Conservation (phyloP, 2,888 invertebrate species). For the Abrostola tripartita region DNA sequence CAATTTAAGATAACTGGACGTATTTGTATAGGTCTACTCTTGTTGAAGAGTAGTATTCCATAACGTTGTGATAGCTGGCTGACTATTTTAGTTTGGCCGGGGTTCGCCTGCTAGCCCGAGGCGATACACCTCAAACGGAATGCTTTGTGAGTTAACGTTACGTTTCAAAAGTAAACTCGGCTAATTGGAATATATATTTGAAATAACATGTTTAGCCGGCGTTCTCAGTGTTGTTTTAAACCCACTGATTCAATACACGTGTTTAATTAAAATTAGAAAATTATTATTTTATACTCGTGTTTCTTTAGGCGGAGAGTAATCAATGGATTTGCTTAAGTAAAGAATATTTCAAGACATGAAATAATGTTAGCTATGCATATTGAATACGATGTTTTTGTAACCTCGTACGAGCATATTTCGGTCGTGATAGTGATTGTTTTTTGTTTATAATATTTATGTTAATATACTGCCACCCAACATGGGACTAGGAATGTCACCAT, state of each 20-base stretch:
- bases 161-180: constrained; percentile 79
- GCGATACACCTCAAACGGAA: constrained; percentile 74
- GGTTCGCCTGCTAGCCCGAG: constrained; percentile 62
- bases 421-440: no score
- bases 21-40: constrained; percentile 63
- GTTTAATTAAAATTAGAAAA: constrained; percentile 1
- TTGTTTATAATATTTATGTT: no score
- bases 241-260: constrained; percentile 13
- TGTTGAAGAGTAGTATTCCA: constrained; percentile 62
- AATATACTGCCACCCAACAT: no score
- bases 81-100: constrained; percentile 68
- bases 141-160: constrained; percentile 83
- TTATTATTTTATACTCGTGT: constrained; percentile 15
- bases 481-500: no score
- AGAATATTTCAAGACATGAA: no score
- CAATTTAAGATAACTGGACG: constrained; percentile 14
- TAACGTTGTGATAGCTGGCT: constrained; percentile 62
- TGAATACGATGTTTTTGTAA: neutral
- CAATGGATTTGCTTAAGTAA: no score
- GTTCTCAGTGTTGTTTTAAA: constrained; percentile 52
- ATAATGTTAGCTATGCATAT: neutral
- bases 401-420: no score
- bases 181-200: constrained; percentile 85
- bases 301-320: constrained; percentile 16
- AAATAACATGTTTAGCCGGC: constrained; percentile 71